Percentiles rank a stretch among this genome's conserved stretches.
These are phyloP conservation scores for Nycticorax nycticorax DNA, from an alignment of 2,113 vertebrate genomes.

Conservation along the genomic window DNA sequence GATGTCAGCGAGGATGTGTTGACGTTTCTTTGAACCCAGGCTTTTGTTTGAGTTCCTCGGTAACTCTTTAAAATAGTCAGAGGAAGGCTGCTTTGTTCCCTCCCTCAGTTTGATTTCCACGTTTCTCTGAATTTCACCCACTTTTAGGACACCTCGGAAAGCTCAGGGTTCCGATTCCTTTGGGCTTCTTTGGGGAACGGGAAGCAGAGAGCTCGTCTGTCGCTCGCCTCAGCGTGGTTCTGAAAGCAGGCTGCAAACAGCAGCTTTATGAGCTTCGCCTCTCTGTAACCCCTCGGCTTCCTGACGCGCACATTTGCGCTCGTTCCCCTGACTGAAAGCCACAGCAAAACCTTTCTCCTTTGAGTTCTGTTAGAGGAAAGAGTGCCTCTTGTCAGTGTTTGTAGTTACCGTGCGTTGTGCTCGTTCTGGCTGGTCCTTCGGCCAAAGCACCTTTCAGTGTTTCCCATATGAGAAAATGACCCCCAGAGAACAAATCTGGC, in stretches of 20 bases:
- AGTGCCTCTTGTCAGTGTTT: background rate
- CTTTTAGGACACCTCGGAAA: fast-evolving
- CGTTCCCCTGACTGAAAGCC: fast-evolving
- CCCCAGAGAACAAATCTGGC: background rate
- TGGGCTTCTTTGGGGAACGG: fast-evolving
- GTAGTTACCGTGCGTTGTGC: too few relatives aligned
- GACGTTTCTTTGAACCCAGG: background rate
- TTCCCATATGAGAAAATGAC: background rate
- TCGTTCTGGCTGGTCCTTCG: background rate
- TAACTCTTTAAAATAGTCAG: background rate
- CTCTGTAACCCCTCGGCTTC: background rate
- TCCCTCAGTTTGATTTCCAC: fast-evolving
- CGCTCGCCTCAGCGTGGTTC: fast-evolving
- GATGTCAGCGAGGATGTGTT: background rate
- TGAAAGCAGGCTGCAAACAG: background rate
- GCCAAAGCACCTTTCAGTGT: background rate
- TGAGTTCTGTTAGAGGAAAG: background rate
- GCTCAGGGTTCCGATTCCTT: background rate
- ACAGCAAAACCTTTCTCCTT: background rate
- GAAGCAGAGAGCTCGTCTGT: background rate
- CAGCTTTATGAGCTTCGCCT: background rate
- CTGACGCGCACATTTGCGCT: fast-evolving
- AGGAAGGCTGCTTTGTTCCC: fast-evolving
- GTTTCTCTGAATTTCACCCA: fast-evolving
- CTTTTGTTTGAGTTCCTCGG: background rate